Evolutionary conservation across 35 echinoderm and acorn worm species (phyloP).

Genomic region (Apostichopus parvimensis): DNA sequence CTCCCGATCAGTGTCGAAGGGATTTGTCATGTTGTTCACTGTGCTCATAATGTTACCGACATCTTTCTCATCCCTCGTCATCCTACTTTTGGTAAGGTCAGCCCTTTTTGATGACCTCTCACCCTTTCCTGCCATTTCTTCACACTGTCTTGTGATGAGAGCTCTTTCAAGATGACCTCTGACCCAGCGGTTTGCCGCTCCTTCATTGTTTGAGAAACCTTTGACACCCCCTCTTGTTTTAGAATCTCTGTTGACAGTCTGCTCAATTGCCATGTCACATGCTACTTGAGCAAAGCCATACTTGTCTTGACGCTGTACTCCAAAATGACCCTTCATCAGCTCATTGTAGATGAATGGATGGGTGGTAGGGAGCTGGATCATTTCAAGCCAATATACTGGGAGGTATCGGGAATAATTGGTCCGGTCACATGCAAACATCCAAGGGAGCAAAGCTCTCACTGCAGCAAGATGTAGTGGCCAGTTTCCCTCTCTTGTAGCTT

Average conservation of each 20-base stretch:
- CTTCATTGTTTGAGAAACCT: slow-evolving; percentile 70
- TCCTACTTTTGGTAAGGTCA: slow-evolving; percentile 48
- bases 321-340: slow-evolving; percentile 35
- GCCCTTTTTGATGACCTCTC: not conserved
- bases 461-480: slow-evolving; percentile 69
- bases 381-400: slow-evolving; percentile 54
- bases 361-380: not conserved
- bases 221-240: slow-evolving; percentile 54
- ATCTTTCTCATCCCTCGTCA: slow-evolving; percentile 50
- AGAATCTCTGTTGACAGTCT: slow-evolving; percentile 46
- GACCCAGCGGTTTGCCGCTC: slow-evolving; percentile 65
- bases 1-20: not conserved
- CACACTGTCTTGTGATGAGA: too few species aligned
- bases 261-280: not conserved
- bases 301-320: slow-evolving; percentile 30
- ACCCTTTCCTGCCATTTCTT: slow-evolving; percentile 80
- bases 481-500: slow-evolving; percentile 60
- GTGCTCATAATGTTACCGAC: slow-evolving; percentile 41
- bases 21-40: slow-evolving; percentile 47
- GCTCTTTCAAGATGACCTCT: slow-evolving; percentile 61
- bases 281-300: slow-evolving; percentile 36
- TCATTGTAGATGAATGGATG: slow-evolving; percentile 18
- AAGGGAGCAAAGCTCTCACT: slow-evolving; percentile 38
- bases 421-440: slow-evolving; percentile 71
- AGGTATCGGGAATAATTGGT: slow-evolving; percentile 65